These are phyloP conservation scores for Bursaphelenchus okinawaensis DNA, from an alignment of 2,888 invertebrate genomes.

Conservation along the genomic window DNA sequence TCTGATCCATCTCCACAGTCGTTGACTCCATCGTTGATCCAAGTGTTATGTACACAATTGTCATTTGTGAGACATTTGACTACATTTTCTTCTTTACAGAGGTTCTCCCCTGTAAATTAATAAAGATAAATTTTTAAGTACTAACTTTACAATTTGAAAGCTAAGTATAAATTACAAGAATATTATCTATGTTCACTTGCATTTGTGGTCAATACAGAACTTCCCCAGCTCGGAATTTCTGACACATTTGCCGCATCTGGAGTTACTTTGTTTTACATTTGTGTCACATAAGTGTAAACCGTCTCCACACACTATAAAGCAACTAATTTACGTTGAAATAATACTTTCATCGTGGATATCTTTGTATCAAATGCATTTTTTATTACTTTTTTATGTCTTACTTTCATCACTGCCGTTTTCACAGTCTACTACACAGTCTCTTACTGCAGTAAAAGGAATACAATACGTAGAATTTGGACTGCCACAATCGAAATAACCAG, in stretches of 20 bases:
- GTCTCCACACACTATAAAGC: conserved; percentile 31
- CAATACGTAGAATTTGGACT: conserved; percentile 23
- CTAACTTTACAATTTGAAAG: no score
- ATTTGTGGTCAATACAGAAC: conserved; percentile 38
- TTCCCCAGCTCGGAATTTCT: conserved; percentile 20
- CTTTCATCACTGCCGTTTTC: conserved; percentile 43
- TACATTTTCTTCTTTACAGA: conserved; percentile 34
- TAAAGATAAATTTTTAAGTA: neutral
- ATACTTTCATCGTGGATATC: no score
- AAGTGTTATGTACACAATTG: conserved; percentile 45
- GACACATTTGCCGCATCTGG: conserved; percentile 45
- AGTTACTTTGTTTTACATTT: conserved; percentile 15
- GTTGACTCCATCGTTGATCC: conserved; percentile 47
- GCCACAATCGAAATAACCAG: conserved; percentile 15
- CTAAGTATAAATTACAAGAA: no score
- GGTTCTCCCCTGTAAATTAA: conserved; percentile 15
- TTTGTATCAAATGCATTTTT: no score
- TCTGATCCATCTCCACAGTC: conserved; percentile 52
- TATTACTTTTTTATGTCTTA: conserved; percentile 14
- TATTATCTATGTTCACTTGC: no score
- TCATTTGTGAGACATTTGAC: conserved; percentile 36
- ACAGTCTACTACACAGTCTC: conserved; percentile 42
- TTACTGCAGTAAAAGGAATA: conserved; percentile 34
- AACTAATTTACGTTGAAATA: no score
- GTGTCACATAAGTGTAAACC: conserved; percentile 38